Conservation (phyloP, 37 sponge, comb jelly and placozoan genomes). For the Hormiphora californensis region DNA sequence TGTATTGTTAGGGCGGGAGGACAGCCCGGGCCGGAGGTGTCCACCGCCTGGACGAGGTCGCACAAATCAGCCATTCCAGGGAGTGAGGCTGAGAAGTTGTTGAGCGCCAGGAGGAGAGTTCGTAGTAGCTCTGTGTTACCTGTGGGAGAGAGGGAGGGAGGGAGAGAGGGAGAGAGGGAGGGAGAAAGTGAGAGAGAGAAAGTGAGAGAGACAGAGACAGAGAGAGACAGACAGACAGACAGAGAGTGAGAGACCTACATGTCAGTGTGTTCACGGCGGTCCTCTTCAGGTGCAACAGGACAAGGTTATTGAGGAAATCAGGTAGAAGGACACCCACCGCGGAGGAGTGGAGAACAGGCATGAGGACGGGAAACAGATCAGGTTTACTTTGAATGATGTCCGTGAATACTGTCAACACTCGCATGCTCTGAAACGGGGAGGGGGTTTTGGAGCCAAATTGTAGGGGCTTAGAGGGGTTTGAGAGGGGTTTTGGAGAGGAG, state of each 20-base stretch:
- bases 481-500: too few species aligned
- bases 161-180: conserved; percentile 59
- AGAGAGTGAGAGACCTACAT: neutral
- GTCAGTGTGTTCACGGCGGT: neutral
- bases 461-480: too few species aligned
- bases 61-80: neutral
- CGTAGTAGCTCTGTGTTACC: neutral
- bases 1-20: neutral
- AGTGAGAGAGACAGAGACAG: conserved; percentile 33
- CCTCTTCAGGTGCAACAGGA: conserved; percentile 9
- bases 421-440: neutral
- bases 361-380: neutral
- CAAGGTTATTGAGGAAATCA: conserved; percentile 24
- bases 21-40: too few species aligned
- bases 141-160: conserved; percentile 58
- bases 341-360: neutral
- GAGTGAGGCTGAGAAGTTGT: neutral
- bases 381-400: neutral
- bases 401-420: conserved; percentile 21
- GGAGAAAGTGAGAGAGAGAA: conserved; percentile 56
- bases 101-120: neutral
- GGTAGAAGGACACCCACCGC: conserved; percentile 15
- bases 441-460: too few species aligned
- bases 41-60: too few species aligned
- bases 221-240: neutral